Evolutionary conservation across 1,140 invertebrate genomes (phyloP), one percentile per base, ranked within the genome.

Genomic region (Scaptomyza pallida): DNA sequence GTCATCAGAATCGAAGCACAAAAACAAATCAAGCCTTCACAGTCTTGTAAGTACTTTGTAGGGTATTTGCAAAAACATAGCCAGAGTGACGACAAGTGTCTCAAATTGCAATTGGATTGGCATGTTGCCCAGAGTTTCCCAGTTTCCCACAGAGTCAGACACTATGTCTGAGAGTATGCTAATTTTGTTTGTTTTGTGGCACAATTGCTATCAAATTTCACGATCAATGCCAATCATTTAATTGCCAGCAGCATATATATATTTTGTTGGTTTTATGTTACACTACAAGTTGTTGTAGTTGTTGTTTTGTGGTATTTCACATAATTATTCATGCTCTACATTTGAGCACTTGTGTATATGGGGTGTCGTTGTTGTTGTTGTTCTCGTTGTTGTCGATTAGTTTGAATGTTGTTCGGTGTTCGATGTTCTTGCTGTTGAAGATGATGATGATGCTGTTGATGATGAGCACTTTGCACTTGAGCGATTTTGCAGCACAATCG

Each of bases 171-270:
- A 52, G 50, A 30, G 52, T 51, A 71, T 72, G 79, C 72, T 72
- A 82, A 69, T 69, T 30, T 44, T 45, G 33, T 37, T 72, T 69
- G 30, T 57, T n/a, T 52, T 78, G 64, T 64, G 68, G 47, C 79
- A 83, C 79, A 83, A 67, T 80, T 79, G 67, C 76, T 83, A 83
- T 83, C 80, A 65, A 83, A 72, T 83, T 83, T 83, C 80, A 83
- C 63, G 80, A 83, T 83, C 80, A 83, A 75, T 83, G 80, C 72
- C 75, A 85, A 85, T 83, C 80, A 83, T 79, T 79, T 79, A 85
- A 85, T 85, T 85, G 79, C 59, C 65, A 41, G 52, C 23, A 26
- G 5, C 23, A 26, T 26, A 21, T 4, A 21, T 21, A 21, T 21
- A 21, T n/a, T n/a, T n/a, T 40, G 21, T 33, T 69, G 61, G 17